Base-by-base conservation (phyloP, 2,113 vertebrate genomes). In the Ictalurus furcatus region DNA sequence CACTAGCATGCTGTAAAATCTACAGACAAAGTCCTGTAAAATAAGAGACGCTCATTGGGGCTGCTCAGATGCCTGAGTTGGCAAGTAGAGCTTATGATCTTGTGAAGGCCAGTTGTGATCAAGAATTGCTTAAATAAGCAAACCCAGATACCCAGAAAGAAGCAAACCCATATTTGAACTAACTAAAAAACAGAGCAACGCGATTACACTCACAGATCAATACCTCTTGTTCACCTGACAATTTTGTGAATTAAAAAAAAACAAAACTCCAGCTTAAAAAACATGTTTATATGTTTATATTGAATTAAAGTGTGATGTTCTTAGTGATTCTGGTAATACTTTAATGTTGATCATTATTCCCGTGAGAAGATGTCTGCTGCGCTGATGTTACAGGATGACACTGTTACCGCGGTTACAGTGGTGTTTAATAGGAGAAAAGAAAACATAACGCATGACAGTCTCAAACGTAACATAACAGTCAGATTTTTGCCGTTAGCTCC, bases 1-100 rank as follows among this genome's bases (percentile, higher is more conserved):
- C 73, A 90, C 63, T 67, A 87, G 74, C 84, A 54, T 87, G 85
- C 65, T 82, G 67, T 90, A 90, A 90, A 90, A 85, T 81, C 85
- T 82, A 69, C 82, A 79, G 71, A 88, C 56, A 87, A 90, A 82
- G 89, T 89, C 76, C 67, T 87, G 86, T 85, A 91, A 91, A 91
- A 89, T 63, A 87, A 74, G 85, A 91, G 79, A 59, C 79, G 16
- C 63, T 88, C 71, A 90, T 56, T 87, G 40, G 61, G n/a, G 73
- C 44, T 44, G 73, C 30, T 74, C 52, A 63, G 85, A 89, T 85
- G 71, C 85, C 58, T 48, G 59, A 89, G 76, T 80, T 85, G 80
- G 37, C 85, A 85, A 52, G 59, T 80, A 67, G 59, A 80, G 78
- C 85, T 89, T 84, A 88, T 65, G 28, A 88, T 67, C 78, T 84